phyloP scores from a whole-genome alignment of 2,113 vertebrate genomes.

The Hemichromis elongatus region DNA sequence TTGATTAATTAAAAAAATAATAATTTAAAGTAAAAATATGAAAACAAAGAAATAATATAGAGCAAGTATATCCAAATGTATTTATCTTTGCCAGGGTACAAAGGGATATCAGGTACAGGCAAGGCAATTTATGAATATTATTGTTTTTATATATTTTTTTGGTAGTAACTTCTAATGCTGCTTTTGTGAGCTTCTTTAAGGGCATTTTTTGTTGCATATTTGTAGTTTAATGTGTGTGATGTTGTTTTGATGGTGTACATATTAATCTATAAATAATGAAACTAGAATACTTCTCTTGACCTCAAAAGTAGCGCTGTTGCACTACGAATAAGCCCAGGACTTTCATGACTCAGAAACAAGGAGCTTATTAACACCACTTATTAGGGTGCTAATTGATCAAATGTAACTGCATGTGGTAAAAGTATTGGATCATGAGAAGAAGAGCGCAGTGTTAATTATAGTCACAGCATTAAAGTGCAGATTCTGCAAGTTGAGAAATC shows the following conservation, averaged over 20 bases:
- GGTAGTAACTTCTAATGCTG: slow-evolving; percentile 63
- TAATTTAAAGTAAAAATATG: background rate
- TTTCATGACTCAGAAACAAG: slow-evolving; percentile 48
- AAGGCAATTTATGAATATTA: slow-evolving; percentile 49
- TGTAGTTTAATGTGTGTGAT: slow-evolving; percentile 55
- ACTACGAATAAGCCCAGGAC: slow-evolving; percentile 36
- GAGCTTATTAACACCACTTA: slow-evolving; percentile 23
- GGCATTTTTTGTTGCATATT: slow-evolving; percentile 66
- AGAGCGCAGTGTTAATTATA: slow-evolving; percentile 8
- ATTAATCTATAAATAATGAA: slow-evolving; percentile 9
- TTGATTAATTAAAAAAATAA: background rate
- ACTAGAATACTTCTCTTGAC: slow-evolving; percentile 45
- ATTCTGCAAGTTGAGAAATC: slow-evolving; percentile 2
- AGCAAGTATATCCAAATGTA: slow-evolving; percentile 27
- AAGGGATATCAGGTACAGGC: slow-evolving; percentile 17
- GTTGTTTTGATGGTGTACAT: slow-evolving; percentile 56
- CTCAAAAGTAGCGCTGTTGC: slow-evolving; percentile 42
- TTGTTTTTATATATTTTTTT: slow-evolving; percentile 66
- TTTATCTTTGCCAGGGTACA: slow-evolving; percentile 47
- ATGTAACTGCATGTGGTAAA: background rate
- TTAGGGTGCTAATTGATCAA: slow-evolving; percentile 35
- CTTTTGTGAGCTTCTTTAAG: slow-evolving; percentile 67
- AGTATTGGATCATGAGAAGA: background rate
- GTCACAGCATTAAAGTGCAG: slow-evolving; percentile 9
- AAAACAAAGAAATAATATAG: slow-evolving; percentile 2